phyloP scores from a whole-genome alignment of 2,113 vertebrate genomes.

The Labrus mixtus region DNA sequence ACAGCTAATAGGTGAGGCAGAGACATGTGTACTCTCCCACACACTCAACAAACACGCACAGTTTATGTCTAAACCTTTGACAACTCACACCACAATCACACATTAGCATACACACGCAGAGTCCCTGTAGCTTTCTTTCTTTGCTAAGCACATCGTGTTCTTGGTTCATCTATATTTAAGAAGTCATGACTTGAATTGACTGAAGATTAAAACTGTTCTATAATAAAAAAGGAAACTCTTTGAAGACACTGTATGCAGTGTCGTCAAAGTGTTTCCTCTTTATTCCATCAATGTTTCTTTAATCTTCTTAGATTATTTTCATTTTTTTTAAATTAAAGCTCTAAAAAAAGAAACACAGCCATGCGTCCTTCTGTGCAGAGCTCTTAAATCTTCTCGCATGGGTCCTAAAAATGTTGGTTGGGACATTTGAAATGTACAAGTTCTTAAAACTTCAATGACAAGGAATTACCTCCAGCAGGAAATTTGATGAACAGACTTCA shows the following conservation, averaged over 20 bases:
- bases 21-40: constrained; percentile 43
- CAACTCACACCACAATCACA: constrained; percentile 12
- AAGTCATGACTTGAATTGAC: neutral
- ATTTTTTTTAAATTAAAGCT: no score
- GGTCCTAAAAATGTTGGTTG: no score
- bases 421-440: no score
- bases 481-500: no score
- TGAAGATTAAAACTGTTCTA: no score
- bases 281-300: neutral
- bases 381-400: no score
- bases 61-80: constrained; percentile 11
- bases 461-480: no score
- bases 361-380: no score
- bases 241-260: neutral
- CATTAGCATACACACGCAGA: neutral
- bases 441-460: no score
- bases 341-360: no score
- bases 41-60: constrained; percentile 31
- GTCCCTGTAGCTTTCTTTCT: neutral
- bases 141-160: constrained; percentile 31
- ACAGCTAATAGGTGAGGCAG: constrained; percentile 41
- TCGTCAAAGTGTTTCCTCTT: neutral
- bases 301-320: no score
- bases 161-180: constrained; percentile 9
- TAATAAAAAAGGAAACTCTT: no score